These are phyloP conservation scores for Progne subis DNA, from an alignment of 2,113 vertebrate species.

Conservation along the genomic window DNA sequence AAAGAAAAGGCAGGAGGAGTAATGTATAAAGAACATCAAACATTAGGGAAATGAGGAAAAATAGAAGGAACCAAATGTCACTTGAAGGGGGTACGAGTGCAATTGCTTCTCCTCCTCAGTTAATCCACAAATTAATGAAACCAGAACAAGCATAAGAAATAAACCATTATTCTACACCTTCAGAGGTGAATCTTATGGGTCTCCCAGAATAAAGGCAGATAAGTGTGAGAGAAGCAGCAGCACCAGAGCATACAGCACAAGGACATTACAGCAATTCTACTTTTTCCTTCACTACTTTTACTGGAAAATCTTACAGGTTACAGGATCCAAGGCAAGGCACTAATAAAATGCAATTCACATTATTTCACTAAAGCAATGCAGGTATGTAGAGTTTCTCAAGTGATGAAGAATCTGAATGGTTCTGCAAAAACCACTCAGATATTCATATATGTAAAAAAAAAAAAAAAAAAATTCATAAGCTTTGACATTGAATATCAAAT, in stretches of 20 bases:
- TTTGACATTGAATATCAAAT: not conserved
- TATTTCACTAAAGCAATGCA: not conserved
- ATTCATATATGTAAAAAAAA: not conserved
- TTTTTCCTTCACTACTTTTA: not conserved
- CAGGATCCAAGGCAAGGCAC: not conserved
- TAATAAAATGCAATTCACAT: not conserved
- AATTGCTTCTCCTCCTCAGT: conserved; percentile 4
- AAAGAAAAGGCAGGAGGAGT: conserved; percentile 51
- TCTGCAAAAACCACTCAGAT: not conserved
- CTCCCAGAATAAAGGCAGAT: not conserved
- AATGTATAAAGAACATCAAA: conserved; percentile 53
- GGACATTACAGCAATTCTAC: not conserved
- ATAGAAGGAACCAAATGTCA: conserved; percentile 59
- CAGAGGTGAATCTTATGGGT: not conserved
- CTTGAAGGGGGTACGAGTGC: not conserved
- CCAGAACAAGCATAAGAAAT: not conserved
- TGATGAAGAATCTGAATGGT: not conserved
- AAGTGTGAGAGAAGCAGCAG: not conserved
- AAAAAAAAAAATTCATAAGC: not conserved
- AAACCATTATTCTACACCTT: not conserved
- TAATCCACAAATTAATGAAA: conserved; percentile 59
- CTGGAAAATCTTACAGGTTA: not conserved
- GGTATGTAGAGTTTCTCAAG: not conserved
- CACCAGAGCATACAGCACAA: not conserved
- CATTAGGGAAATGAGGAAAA: conserved; percentile 57